Evolutionary conservation across 2,888 invertebrate genomes (phyloP).

Genomic region (Emmelina monodactyla): DNA sequence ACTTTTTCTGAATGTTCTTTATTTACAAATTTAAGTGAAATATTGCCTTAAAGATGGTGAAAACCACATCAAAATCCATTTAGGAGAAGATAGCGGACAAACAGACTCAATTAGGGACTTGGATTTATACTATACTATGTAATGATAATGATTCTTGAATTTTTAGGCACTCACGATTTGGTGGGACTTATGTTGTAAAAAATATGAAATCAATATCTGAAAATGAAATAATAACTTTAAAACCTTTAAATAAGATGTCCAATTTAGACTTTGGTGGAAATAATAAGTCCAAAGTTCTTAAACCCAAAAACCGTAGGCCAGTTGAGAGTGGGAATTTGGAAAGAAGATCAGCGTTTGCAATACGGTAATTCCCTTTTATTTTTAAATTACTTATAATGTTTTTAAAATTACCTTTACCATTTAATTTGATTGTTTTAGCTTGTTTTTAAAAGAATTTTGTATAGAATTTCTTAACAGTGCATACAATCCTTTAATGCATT

Average conservation of each 20-base stretch:
- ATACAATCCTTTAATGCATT: slow-evolving; percentile 92
- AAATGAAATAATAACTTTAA: slow-evolving; percentile 87
- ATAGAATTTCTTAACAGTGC: slow-evolving; percentile 90
- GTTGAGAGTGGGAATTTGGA: slow-evolving; percentile 72
- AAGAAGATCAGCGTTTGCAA: slow-evolving; percentile 86
- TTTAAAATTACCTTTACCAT: slow-evolving; percentile 27
- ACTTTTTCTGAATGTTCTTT: too few species aligned
- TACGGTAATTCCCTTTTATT: slow-evolving; percentile 55
- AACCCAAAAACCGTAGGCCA: slow-evolving; percentile 77
- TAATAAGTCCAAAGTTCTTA: slow-evolving; percentile 59
- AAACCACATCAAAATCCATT: too few species aligned
- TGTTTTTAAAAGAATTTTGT: slow-evolving; percentile 94
- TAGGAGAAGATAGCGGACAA: too few species aligned
- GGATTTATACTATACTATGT: too few species aligned
- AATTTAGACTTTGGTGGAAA: slow-evolving; percentile 80
- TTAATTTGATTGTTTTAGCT: slow-evolving; percentile 67
- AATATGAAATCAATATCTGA: slow-evolving; percentile 94
- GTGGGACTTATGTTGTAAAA: slow-evolving; percentile 90
- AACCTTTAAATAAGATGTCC: slow-evolving; percentile 80
- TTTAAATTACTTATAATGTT: slow-evolving; percentile 21
- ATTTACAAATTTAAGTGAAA: too few species aligned
- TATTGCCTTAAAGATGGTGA: too few species aligned
- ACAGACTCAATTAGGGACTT: too few species aligned
- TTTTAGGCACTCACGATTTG: slow-evolving; percentile 88
- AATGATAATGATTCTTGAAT: slow-evolving; percentile 7